Base-by-base conservation (phyloP, 2,113 vertebrate genomes). In the Lycocorax pyrrhopterus region DNA sequence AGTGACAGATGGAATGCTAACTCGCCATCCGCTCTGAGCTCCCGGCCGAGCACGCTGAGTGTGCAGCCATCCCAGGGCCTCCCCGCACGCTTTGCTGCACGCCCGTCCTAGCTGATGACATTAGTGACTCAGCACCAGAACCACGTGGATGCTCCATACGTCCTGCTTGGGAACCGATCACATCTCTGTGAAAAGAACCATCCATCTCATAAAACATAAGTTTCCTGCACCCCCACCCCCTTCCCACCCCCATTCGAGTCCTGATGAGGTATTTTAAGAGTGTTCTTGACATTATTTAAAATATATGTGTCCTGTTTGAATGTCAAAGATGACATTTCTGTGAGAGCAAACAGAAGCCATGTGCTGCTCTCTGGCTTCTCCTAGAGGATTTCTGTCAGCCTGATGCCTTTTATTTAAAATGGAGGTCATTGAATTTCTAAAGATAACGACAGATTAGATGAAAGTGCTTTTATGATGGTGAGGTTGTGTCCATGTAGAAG, bases 191-290 rank as follows among this genome's bases (percentile, higher is more conserved):
- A 87, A 95, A 95, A 96, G 97, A 97, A 93, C 79, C 97, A 97
- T 97, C 95, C 98, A 98, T 98, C 94, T 97, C 98, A 98, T 98
- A 79, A 96, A 97, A 95, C 98, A 98, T 98, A 83, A 95, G 91
- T 87, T 94, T 80, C 77, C 92, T 18, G 0, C 88, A 85, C 74
- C 81, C 88, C 59, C 88, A 46, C 53, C 35, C 73, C 37, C 73
- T 47, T 35, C 82, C 90, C 88, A 67, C 91, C 90, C 84, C 68
- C 20, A 11, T 97, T 85, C 89, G 87, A 96, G 92, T 93, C 95
- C 89, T 88, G 92, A 94, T 75, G 92, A 97, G 94, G 95, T 96
- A 93, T 97, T 97, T 96, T 92, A 81, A 97, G 94, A 95, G 93
- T 95, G 95, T 96, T 96, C 94, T 89, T 97, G 96, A 95, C 94